These are phyloP conservation scores for Phyllostomus hastatus DNA, from an alignment of 2,113 vertebrate species.

Conservation along the genomic window DNA sequence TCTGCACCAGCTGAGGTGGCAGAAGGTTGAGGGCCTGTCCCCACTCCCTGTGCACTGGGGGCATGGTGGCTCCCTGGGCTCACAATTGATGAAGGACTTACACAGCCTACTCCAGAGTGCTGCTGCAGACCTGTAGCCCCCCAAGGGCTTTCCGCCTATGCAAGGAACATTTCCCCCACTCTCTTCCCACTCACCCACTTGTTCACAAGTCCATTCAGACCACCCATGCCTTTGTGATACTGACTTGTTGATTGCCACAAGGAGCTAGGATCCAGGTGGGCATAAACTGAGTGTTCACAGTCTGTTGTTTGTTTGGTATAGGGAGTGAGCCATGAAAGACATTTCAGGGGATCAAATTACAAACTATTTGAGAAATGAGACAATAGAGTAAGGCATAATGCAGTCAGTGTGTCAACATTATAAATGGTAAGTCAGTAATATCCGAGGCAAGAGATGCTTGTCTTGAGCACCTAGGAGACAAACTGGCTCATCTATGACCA, in stretches of 20 bases:
- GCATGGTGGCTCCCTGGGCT: not conserved
- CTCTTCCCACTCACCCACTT: too few relatives aligned
- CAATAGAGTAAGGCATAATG: not conserved
- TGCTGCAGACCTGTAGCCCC: rapidly evolving
- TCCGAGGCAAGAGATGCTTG: not conserved
- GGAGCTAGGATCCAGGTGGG: too few relatives aligned
- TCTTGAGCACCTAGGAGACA: not conserved
- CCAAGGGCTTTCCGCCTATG: not conserved
- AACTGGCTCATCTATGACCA: rapidly evolving
- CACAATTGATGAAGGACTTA: not conserved
- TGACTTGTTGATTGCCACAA: rapidly evolving
- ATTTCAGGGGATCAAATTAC: not conserved
- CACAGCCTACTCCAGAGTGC: too few relatives aligned
- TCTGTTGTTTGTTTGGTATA: not conserved
- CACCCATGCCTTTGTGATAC: rapidly evolving
- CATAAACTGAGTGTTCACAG: not conserved
- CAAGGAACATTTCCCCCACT: not conserved
- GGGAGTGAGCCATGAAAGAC: not conserved
- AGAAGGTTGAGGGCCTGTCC: not conserved
- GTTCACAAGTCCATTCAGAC: rapidly evolving
- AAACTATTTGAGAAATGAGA: not conserved
- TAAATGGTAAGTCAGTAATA: not conserved
- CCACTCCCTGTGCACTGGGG: too few relatives aligned
- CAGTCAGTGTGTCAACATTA: rapidly evolving
- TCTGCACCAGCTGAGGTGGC: not conserved